Conservation (phyloP, 1,140 invertebrate genomes). For the Zaprionus inermis region DNA sequence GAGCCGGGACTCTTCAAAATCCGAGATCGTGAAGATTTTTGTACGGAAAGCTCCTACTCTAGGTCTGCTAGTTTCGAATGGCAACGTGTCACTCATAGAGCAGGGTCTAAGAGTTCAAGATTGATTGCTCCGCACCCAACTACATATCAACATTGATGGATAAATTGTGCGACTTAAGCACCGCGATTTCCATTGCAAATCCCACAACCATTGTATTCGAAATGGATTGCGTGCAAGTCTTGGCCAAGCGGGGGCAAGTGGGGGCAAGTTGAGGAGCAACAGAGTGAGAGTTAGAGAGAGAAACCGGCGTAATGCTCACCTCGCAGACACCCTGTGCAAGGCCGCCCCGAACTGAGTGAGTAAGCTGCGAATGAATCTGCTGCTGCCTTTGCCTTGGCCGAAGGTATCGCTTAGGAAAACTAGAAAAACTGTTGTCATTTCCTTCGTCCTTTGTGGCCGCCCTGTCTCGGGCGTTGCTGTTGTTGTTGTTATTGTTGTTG, state of each 20-base stretch:
- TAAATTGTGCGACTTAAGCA: constrained; percentile 1
- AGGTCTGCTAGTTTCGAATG: not conserved
- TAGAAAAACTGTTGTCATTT: not conserved
- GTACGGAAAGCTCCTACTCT: too few species aligned
- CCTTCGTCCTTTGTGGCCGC: not conserved
- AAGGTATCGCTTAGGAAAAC: not conserved
- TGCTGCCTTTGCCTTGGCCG: not conserved
- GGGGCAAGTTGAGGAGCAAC: not conserved
- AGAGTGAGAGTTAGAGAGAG: not conserved
- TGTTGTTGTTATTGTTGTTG: not conserved
- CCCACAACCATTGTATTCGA: constrained; percentile 11
- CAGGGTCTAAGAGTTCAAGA: not conserved
- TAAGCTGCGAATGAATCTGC: too few species aligned
- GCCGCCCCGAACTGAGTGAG: too few species aligned
- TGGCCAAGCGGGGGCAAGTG: too few species aligned
- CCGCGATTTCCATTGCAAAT: constrained; percentile 7
- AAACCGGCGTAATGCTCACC: too few species aligned
- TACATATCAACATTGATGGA: not conserved
- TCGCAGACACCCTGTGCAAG: not conserved
- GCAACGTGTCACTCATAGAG: not conserved
- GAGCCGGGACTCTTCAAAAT: too few species aligned
- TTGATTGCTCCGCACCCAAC: not conserved
- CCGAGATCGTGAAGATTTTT: too few species aligned
- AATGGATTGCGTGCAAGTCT: constrained; percentile 17
- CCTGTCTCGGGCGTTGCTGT: not conserved